Conservation (phyloP, 2,888 invertebrate genomes). For the Lycaena phlaeas region DNA sequence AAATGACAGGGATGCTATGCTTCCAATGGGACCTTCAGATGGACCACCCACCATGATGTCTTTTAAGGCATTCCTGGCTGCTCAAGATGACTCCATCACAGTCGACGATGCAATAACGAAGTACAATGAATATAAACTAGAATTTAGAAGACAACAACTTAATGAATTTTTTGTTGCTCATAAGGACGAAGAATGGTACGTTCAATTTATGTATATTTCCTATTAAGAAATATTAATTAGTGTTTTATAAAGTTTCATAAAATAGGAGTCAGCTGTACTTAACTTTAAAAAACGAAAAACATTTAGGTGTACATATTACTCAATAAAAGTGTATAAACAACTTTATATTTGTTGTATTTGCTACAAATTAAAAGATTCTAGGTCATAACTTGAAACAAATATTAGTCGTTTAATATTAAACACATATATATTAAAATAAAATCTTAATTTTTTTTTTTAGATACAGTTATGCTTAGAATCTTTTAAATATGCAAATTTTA, state of each 20-base stretch:
- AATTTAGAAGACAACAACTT: conserved; percentile 95
- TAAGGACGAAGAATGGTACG: conserved; percentile 99
- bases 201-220: conserved; percentile 3
- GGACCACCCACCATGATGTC: conserved; percentile 97
- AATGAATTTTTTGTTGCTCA: conserved; percentile 99
- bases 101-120: conserved; percentile 97
- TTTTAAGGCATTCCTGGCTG: conserved; percentile 95
- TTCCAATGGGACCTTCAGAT: conserved; percentile 62
- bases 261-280: background rate
- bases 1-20: conserved; percentile 71
- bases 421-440: background rate
- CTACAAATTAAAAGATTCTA: conserved; percentile 60
- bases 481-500: conserved; percentile 64
- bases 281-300: background rate
- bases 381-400: conserved; percentile 31
- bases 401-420: conserved; percentile 7
- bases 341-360: conserved; percentile 29
- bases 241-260: background rate
- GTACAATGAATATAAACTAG: conserved; percentile 98
- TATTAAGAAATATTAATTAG: background rate
- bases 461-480: conserved; percentile 51
- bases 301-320: conserved; percentile 9
- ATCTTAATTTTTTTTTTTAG: conserved; percentile 1
- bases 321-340: conserved; percentile 7
- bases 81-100: conserved; percentile 97